phyloP scores from a whole-genome alignment of 2,797 vertebrate species.

The Channallabes apus region DNA sequence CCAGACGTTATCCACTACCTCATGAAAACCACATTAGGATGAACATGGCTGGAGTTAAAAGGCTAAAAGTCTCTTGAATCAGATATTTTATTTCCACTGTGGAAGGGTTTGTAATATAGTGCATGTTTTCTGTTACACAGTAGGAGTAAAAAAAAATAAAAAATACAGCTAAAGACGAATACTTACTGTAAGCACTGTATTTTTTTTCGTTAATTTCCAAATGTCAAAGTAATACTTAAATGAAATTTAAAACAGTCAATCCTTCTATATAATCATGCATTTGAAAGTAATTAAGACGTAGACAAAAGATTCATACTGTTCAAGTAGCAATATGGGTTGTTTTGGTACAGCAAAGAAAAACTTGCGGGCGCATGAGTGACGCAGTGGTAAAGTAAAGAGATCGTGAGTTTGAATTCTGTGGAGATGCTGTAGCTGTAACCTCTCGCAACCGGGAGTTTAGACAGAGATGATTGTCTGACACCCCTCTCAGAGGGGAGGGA shows the following conservation, averaged over 20 bases:
- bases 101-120: background rate
- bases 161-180: background rate
- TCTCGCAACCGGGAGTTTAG: too few species aligned
- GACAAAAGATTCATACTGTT: background rate
- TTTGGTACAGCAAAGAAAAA: background rate
- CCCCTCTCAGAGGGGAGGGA: too few species aligned
- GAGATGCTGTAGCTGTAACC: too few species aligned
- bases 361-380: too few species aligned
- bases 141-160: background rate
- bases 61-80: background rate
- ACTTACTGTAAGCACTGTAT: background rate
- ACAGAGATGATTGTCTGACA: too few species aligned
- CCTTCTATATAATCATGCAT: background rate
- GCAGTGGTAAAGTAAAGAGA: too few species aligned
- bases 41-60: constrained; percentile 2
- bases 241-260: background rate
- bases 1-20: background rate
- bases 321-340: background rate
- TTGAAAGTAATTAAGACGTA: background rate
- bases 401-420: too few species aligned
- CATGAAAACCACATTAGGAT: background rate
- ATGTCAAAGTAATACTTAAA: background rate
- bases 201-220: background rate
- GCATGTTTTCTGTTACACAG: background rate
- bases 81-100: background rate